phyloP scores from a whole-genome alignment of 2,888 invertebrate genomes.

The Congeria kusceri region DNA sequence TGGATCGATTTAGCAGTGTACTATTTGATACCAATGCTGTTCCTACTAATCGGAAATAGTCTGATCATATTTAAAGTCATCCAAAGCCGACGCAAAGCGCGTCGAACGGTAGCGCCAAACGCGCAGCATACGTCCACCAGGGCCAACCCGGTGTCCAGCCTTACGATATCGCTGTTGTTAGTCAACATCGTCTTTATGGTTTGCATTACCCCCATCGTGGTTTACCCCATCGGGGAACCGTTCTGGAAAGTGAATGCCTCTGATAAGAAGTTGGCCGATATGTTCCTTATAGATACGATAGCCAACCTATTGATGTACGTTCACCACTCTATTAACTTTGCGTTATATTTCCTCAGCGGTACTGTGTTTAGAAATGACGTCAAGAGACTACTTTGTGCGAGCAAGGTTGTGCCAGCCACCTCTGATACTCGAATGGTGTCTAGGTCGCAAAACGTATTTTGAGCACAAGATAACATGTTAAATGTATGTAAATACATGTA shows the following conservation, averaged over 20 bases:
- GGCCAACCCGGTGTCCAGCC: slow-evolving; percentile 21
- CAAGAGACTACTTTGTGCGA: neutral
- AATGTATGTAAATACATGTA: no score
- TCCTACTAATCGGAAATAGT: slow-evolving; percentile 50
- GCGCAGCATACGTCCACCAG: neutral
- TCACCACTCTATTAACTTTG: slow-evolving; percentile 51
- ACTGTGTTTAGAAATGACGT: slow-evolving; percentile 38
- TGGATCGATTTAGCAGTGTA: slow-evolving; percentile 61
- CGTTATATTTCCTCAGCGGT: slow-evolving; percentile 54
- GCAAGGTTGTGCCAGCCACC: neutral
- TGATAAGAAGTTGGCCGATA: slow-evolving; percentile 31
- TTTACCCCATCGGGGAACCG: slow-evolving; percentile 58
- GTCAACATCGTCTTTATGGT: slow-evolving; percentile 51
- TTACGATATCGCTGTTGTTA: slow-evolving; percentile 47
- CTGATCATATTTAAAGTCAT: slow-evolving; percentile 52
- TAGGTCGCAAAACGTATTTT: no score
- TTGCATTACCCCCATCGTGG: slow-evolving; percentile 58
- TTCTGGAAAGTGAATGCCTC: slow-evolving; percentile 50
- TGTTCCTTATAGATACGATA: slow-evolving; percentile 47
- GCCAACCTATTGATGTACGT: slow-evolving; percentile 57
- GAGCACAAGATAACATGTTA: no score
- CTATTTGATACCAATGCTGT: slow-evolving; percentile 50
- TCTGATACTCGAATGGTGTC: no score
- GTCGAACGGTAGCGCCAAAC: slow-evolving; percentile 32
- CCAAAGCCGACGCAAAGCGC: slow-evolving; percentile 42